Conservation (phyloP, 2,888 invertebrate genomes). For the Myopa tessellatipennis region DNA sequence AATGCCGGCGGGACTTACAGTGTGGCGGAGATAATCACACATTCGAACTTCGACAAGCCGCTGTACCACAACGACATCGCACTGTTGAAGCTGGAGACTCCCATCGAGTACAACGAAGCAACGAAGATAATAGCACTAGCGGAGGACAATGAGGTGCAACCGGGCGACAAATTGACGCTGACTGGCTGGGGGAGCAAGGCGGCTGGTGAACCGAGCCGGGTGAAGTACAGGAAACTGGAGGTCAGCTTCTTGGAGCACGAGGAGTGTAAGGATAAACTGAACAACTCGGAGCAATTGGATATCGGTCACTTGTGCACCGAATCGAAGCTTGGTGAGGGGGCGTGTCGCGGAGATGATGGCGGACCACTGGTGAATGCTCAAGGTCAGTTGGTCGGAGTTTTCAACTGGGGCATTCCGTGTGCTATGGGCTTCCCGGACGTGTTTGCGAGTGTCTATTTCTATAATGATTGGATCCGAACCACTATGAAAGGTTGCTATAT, state of each 20-base stretch:
- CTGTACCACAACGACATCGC: slow-evolving; percentile 75
- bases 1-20: slow-evolving; percentile 56
- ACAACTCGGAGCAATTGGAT: slow-evolving; percentile 69
- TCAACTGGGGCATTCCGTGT: slow-evolving; percentile 66
- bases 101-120: slow-evolving; percentile 70
- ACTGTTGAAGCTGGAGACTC: slow-evolving; percentile 72
- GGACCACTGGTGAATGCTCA: slow-evolving; percentile 61
- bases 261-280: slow-evolving; percentile 71
- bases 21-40: slow-evolving; percentile 57
- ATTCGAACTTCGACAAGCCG: slow-evolving; percentile 59
- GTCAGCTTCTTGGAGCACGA: slow-evolving; percentile 71
- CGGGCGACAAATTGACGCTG: slow-evolving; percentile 70
- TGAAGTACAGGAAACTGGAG: slow-evolving; percentile 72
- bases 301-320: slow-evolving; percentile 73
- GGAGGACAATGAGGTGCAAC: slow-evolving; percentile 55
- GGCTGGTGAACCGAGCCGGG: slow-evolving; percentile 70
- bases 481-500: slow-evolving; percentile 50
- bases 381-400: slow-evolving; percentile 60
- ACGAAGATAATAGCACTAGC: slow-evolving; percentile 71
- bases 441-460: slow-evolving; percentile 63
- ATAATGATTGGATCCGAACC: slow-evolving; percentile 64
- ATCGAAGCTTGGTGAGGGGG: slow-evolving; percentile 72
- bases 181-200: slow-evolving; percentile 75
- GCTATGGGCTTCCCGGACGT: slow-evolving; percentile 65
- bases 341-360: slow-evolving; percentile 64